Evolutionary conservation across 2,888 invertebrate species (phyloP), one percentile per base, ranked within the genome.

Genomic region (Aleiodes testaceus): DNA sequence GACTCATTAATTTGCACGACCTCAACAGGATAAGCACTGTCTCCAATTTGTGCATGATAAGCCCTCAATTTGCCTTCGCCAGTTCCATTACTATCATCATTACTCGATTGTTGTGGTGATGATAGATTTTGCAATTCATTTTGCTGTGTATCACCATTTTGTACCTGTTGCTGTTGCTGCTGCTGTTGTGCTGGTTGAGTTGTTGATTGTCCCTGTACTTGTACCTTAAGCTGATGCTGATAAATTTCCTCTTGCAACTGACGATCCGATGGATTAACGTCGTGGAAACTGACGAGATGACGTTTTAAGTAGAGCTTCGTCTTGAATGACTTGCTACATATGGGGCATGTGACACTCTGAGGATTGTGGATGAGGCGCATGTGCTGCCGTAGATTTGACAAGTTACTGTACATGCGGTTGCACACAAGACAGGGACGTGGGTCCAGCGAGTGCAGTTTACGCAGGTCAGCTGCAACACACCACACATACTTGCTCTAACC

Each of bases 331-430:
- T 91, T 91, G 85, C 88, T 88, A 87, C 91, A 92, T 78, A 91
- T 87, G 75, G 89, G 89, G 86, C 91, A 91, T 81, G 89, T 88
- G 81, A 91, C 91, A 84, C 89, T 90, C 83, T 90, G 91, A 76
- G 91, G 91, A 87, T 90, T 90, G 87, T 92, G 91, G 85, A 92
- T 91, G 80, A 91, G 89, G 86, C 91, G 90, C 88, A 92, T 90
- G 88, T 92, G 91, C 83, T 92, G 91, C 76, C 91, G 89, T 79
- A 91, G 89, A 87, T 92, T 91, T 80, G 91, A 91, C 81, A 91
- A 88, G 87, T 91, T 91, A 88, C 91, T 91, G 89, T 91, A 91
- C 82, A 91, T 90, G 84, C 91, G 90, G 82, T 90, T 90, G 88
- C 91, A 92, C 85, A 90, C 90, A 80, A 90, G 90, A 88, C 91